Base-by-base conservation (phyloP, 2,797 vertebrate species). In the Agapornis canus region DNA sequence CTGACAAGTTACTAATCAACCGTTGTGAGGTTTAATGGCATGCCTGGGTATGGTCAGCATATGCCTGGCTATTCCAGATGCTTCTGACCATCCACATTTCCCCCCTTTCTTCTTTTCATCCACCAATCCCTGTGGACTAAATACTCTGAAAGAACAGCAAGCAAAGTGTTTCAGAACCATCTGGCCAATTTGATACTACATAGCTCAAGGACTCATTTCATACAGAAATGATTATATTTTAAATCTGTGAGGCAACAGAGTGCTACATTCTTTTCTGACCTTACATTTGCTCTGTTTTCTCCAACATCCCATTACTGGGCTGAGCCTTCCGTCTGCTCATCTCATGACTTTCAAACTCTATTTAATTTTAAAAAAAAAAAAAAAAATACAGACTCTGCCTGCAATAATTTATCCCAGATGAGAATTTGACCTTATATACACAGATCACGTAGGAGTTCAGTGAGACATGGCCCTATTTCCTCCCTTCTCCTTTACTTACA, bases 361-460 rank as follows among this genome's bases (percentile, higher is more conserved):
- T 66, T 90, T 79, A 94, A 69, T 86, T 51, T 76, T 3, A 17
- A 56, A 91, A 47, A 73, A 91, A 17, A 56, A 91, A 47, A 73
- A 91, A 52, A 84, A 95, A 79, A 85, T 32, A 59, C 37, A 65
- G 70, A 12, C 29, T 68, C 39, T 84, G 60, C 57, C 79, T 87
- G 92, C 63, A 94, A 20, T 93, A 95, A 92, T 94, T 92, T 90
- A 85, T 83, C 43, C 94, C 86, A 93, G 79, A 89, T 93, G 92
- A 86, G 70, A 91, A 85, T 91, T 84, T 92, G 92, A 92, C 76
- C 83, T 94, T 90, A 57, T 54, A 82, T 51, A 73, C 51, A 70
- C 76, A 87, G 79, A 92, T 78, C 82, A 64, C 1, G 0, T 77
- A 83, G 79, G 84, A 82, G 77, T 94, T 95, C 91, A 90, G 47